Conservation (phyloP, 2,888 invertebrate genomes). For the Amiota minor region DNA sequence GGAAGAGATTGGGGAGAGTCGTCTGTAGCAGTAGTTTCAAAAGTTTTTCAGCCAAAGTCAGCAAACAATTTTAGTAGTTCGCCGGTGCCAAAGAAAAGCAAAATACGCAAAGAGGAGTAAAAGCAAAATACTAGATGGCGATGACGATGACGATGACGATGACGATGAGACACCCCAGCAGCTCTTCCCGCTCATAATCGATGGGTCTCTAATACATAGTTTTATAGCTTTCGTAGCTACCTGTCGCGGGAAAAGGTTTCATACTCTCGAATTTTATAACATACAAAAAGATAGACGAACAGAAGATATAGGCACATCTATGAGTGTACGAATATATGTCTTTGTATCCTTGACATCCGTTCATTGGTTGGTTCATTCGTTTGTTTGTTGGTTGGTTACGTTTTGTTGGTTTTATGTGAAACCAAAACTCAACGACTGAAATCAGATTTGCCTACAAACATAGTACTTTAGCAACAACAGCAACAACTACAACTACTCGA, state of each 20-base stretch:
- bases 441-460: conserved; percentile 12
- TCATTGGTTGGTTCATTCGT: background rate
- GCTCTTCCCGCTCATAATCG: too few relatives aligned
- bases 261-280: background rate
- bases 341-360: conserved; percentile 24
- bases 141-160: too few relatives aligned
- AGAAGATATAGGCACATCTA: conserved; percentile 1
- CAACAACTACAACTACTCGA: background rate
- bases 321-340: conserved; percentile 7
- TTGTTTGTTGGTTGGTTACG: background rate
- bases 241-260: conserved; percentile 34
- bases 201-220: too few relatives aligned
- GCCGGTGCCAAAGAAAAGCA: conserved; percentile 41
- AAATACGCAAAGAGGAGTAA: conserved; percentile 17
- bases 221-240: background rate
- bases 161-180: too few relatives aligned
- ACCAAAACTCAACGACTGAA: conserved; percentile 15
- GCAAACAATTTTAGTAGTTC: background rate
- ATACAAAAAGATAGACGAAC: conserved; percentile 3
- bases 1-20: conserved; percentile 34
- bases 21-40: background rate
- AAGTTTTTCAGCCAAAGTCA: background rate
- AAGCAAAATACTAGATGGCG: background rate
- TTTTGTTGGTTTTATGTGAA: conserved; percentile 17
- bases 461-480: background rate